Evolutionary conservation across 2,888 invertebrate genomes (phyloP), one percentile per base, ranked within the genome.

Genomic region (Parascotia fuliginaria): DNA sequence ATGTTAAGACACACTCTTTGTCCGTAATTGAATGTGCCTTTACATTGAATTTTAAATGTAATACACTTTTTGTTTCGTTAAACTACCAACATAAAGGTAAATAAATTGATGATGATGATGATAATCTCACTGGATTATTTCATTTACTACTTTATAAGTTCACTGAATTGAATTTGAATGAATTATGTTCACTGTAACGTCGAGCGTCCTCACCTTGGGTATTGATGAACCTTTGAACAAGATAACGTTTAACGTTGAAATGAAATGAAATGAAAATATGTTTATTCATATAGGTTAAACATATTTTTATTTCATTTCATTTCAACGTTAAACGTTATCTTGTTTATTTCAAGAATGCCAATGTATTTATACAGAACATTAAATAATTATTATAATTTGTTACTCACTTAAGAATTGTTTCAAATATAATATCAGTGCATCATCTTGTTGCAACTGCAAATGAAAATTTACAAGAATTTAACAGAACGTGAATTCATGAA

Each of bases 1-100:
- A 83, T 82, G 80, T 76, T 79, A 75, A 81, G 81, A 81, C 60
- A 73, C 66, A 77, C 75, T 78, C 66, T 71, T 72, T 69, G 71
- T 65, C 64, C 60, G 72, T 81, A 87, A 87, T 83, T 84, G 79
- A 81, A 81, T 77, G 77, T 71, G 72, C 66, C 69, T 75, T 73
- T 73, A 73, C 81, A 85, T 86, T 86, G 81, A 86, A 79, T 83
- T 86, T 86, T 81, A 85, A 84, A 85, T 86, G 83, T 78, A 77
- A 81, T 77, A 72, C 61, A 67, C 65, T 79, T 76, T 79, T 80
- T 81, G 81, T 82, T 78, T 79, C 78, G 72, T 76, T 69, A 69
- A 77, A 71, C 65, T 70, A 70, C 65, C 67, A 57, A 54, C 57
- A 60, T 69, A 60, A 74, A 70, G 46, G 62, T 59, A 62, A 61